phyloP scores from a whole-genome alignment of 2,888 invertebrate genomes.

The Orthonevra nobilis region DNA sequence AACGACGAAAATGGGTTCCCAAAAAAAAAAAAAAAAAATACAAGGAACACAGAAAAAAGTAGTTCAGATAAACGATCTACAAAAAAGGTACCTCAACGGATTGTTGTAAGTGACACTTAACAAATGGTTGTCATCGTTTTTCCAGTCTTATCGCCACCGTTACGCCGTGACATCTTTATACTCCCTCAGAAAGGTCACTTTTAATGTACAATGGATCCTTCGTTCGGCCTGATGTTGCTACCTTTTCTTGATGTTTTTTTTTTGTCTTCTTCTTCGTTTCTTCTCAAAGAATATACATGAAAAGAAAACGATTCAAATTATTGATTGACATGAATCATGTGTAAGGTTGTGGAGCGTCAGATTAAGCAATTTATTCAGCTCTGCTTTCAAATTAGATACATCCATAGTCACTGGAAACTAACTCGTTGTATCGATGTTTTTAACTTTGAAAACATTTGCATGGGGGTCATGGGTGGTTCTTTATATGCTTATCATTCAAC shows the following conservation, averaged over 20 bases:
- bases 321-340: slow-evolving; percentile 21
- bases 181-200: slow-evolving; percentile 20
- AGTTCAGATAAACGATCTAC: slow-evolving; percentile 42
- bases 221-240: slow-evolving; percentile 4
- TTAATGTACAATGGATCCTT: slow-evolving; percentile 10
- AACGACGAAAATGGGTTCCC: neutral
- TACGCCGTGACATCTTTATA: slow-evolving; percentile 20
- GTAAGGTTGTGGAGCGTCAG: slow-evolving; percentile 1
- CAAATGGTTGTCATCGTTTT: slow-evolving; percentile 45
- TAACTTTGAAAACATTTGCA: no score
- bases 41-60: slow-evolving; percentile 17
- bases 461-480: no score
- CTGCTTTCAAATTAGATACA: no score
- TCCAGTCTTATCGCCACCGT: slow-evolving; percentile 22
- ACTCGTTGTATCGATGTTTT: no score
- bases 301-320: slow-evolving; percentile 11
- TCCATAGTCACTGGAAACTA: no score
- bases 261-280: no score
- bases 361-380: slow-evolving; percentile 7
- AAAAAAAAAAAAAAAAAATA: no score
- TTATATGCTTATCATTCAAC: no score
- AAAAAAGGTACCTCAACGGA: slow-evolving; percentile 28
- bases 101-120: slow-evolving; percentile 28
- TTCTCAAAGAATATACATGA: neutral
- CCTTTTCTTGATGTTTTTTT: slow-evolving; percentile 6